Evolutionary conservation across 2,113 vertebrate species (phyloP).

Genomic region (Ifrita kowaldi): DNA sequence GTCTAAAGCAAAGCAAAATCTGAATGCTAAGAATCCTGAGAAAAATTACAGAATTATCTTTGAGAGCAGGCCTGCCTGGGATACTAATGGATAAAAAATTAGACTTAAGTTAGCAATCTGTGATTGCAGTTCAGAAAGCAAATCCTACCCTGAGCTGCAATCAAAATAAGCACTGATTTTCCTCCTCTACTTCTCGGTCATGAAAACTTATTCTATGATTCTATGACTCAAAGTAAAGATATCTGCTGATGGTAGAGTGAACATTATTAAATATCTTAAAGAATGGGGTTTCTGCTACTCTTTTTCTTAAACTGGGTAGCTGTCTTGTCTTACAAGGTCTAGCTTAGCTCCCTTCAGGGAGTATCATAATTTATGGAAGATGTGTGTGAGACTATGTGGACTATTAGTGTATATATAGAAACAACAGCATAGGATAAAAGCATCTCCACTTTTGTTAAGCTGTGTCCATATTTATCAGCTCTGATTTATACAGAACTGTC

Average conservation of each 20-base stretch:
- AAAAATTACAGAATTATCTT: neutral
- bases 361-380: neutral
- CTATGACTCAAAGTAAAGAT: neutral
- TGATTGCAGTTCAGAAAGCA: neutral
- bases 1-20: neutral
- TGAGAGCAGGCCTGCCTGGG: neutral
- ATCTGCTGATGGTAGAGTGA: rapidly evolving
- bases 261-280: neutral
- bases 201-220: neutral
- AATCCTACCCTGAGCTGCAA: neutral
- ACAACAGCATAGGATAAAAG: neutral
- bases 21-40: neutral
- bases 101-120: neutral
- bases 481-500: neutral
- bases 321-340: neutral
- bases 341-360: neutral
- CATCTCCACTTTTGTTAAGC: neutral
- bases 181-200: rapidly evolving
- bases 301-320: neutral
- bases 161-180: neutral
- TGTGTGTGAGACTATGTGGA: neutral
- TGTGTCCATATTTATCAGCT: neutral
- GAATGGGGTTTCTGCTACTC: neutral
- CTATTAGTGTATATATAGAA: neutral
- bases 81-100: neutral